Conservation (phyloP, 2,888 invertebrate genomes). For the Thecophora atra region DNA sequence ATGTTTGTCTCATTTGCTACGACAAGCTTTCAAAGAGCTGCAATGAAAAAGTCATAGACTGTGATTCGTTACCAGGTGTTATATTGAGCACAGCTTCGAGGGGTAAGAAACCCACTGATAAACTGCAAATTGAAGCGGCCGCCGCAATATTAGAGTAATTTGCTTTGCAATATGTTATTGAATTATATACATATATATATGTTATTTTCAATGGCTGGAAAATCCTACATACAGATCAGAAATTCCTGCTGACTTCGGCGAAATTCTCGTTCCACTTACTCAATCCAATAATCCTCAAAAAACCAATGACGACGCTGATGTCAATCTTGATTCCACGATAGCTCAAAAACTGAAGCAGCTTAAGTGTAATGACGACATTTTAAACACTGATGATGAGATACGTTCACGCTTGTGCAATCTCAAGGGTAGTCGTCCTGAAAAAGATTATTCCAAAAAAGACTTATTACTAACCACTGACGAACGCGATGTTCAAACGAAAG, state of each 20-base stretch:
- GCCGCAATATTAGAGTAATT: constrained; percentile 49
- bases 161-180: neutral
- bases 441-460: constrained; percentile 60
- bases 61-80: constrained; percentile 68
- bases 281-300: neutral
- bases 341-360: constrained; percentile 75
- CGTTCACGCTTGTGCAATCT: constrained; percentile 73
- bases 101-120: constrained; percentile 25
- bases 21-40: constrained; percentile 59
- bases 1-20: constrained; percentile 71
- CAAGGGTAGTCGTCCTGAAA: constrained; percentile 69
- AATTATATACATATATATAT: neutral
- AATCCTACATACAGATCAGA: constrained; percentile 49
- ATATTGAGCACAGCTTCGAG: constrained; percentile 46
- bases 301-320: constrained; percentile 27
- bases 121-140: constrained; percentile 40
- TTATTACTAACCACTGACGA: constrained; percentile 68
- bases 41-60: constrained; percentile 52
- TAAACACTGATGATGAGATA: constrained; percentile 73
- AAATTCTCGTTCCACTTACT: constrained; percentile 54
- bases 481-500: constrained; percentile 76
- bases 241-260: constrained; percentile 52
- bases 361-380: constrained; percentile 68
- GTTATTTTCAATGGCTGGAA: neutral
- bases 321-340: constrained; percentile 69